phyloP scores from a whole-genome alignment of 2,888 invertebrate genomes.

The Pantelozetes paolii region DNA sequence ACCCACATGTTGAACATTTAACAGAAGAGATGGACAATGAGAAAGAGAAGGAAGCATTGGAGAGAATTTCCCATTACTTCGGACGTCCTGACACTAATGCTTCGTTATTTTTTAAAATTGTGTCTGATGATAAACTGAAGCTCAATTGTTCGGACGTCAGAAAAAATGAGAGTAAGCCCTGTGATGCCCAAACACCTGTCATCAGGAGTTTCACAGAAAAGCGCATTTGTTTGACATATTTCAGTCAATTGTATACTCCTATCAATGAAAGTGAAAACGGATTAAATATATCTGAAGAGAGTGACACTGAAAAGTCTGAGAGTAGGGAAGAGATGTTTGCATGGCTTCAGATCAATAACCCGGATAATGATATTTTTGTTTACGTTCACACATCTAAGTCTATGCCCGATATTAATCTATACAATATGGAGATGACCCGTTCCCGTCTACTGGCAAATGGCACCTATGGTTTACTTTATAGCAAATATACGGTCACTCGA shows the following conservation, averaged over 20 bases:
- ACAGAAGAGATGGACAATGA: not conserved
- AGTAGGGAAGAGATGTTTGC: not conserved
- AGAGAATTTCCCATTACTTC: not conserved
- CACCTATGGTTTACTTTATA: not conserved
- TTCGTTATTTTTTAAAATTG: not conserved
- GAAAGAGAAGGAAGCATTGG: not conserved
- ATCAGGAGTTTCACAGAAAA: constrained; percentile 1
- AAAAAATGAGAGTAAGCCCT: not conserved
- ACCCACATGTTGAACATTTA: not conserved
- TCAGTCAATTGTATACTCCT: not conserved
- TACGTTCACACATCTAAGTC: constrained; percentile 14
- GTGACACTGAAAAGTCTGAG: not conserved
- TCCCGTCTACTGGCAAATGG: not conserved
- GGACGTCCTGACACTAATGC: not conserved
- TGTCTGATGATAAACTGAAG: not conserved
- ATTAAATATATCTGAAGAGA: not conserved
- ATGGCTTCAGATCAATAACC: not conserved
- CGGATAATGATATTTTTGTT: not conserved
- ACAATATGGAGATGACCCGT: not conserved
- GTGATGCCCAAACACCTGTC: not conserved
- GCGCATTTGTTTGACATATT: constrained; percentile 7
- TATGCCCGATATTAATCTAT: constrained; percentile 12
- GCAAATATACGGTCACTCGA: not conserved
- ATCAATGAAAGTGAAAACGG: not conserved
- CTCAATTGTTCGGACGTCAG: not conserved